Evolutionary conservation across 2,797 vertebrate genomes (phyloP), one percentile per base, ranked within the genome.

Genomic region (Sebastes aleutianus): DNA sequence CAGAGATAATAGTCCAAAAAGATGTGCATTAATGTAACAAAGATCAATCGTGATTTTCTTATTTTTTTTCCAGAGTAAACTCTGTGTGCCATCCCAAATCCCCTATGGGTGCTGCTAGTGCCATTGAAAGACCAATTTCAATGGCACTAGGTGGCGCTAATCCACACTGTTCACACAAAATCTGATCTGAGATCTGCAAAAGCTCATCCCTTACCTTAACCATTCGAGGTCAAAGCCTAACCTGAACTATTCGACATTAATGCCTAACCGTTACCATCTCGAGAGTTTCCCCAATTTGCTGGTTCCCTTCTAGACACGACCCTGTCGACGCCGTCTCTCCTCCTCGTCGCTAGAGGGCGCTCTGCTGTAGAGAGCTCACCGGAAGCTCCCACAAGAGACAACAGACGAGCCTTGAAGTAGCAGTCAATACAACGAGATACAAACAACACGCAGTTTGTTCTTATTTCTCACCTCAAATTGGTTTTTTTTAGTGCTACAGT

Each of bases 321-420:
- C 43, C 43, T 47, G 43, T 43, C 20, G 10, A 5, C 13, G 26
- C 4, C 66, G n/a, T 2, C 13, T 34, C 8, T 12, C 29, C 64
- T 84, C 88, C 86, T 0, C 5, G 2, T 3, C 78, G 50, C 0
- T 36, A 81, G 87, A 11, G 53, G 87, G 75, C 87, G 88, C 89
- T 32, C 59, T 53, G 12, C 8, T 5, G 1, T 1, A 4, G 0
- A 27, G 27, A 32, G 0, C 0, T 20, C 11, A 78, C 74, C 85
- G 87, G 89, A 92, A 83, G 53, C n/a, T 3, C 7, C 1, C 0
- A 1, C 4, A 18, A 13, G 8, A 5, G 10, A 63, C 56, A 26
- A 36, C 64, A 27, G 9, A 62, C 1, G 3, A 47, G 0, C n/a
- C 4, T 12, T 2, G 8, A 22, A 57, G 20, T 2, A 14, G 20